phyloP scores from a whole-genome alignment of 2,797 vertebrate genomes.

The Sebastes aleutianus region DNA sequence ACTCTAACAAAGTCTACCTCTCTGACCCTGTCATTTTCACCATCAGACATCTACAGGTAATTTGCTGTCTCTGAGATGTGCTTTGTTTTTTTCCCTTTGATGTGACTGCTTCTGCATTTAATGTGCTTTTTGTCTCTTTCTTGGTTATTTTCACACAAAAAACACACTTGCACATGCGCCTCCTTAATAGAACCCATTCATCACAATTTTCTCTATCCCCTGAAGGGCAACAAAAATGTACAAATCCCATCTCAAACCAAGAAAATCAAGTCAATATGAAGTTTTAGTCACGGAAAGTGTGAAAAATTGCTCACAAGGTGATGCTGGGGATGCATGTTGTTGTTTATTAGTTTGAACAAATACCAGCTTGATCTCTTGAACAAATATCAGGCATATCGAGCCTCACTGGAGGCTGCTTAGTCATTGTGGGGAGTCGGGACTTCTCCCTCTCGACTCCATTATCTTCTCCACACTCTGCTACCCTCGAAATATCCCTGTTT shows the following conservation, averaged over 20 bases:
- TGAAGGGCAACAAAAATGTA: slow-evolving; percentile 12
- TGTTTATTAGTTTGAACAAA: slow-evolving; percentile 56
- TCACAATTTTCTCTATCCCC: slow-evolving; percentile 15
- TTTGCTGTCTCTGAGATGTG: not conserved
- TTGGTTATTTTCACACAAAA: not conserved
- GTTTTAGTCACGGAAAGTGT: slow-evolving; percentile 26
- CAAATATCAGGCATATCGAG: slow-evolving; percentile 60
- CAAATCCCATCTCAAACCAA: slow-evolving; percentile 18
- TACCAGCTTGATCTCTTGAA: slow-evolving; percentile 49
- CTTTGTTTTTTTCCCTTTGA: slow-evolving; percentile 17
- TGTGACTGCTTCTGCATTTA: slow-evolving; percentile 10
- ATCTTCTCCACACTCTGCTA: slow-evolving; percentile 62
- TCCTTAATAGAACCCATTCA: slow-evolving; percentile 34
- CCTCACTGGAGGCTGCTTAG: slow-evolving; percentile 65
- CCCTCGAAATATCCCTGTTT: slow-evolving; percentile 62
- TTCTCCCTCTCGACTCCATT: slow-evolving; percentile 67
- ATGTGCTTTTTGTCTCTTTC: slow-evolving; percentile 14
- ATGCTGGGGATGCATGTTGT: slow-evolving; percentile 8
- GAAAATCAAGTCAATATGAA: slow-evolving; percentile 20
- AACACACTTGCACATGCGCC: not conserved
- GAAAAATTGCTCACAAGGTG: slow-evolving; percentile 24
- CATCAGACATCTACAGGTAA: slow-evolving; percentile 95
- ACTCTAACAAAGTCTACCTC: slow-evolving; percentile 96
- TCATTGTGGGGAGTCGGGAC: slow-evolving; percentile 59
- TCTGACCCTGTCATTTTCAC: slow-evolving; percentile 97